A percentile compares a stretch with the other conserved stretches of the same genome.
phyloP scores from a whole-genome alignment of 2,797 vertebrate genomes.

The Rallus crepitans region DNA sequence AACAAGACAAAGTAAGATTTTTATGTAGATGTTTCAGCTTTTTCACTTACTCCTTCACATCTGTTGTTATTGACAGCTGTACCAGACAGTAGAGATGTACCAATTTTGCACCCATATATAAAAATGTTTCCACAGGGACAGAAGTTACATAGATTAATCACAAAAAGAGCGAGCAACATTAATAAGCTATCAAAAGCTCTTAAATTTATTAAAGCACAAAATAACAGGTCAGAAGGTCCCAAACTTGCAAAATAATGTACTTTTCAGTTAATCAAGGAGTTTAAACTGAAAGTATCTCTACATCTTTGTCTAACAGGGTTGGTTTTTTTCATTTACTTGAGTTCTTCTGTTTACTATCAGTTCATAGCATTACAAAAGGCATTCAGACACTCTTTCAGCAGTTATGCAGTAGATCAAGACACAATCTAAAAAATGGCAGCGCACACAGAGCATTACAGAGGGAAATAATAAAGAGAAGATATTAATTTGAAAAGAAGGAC shows the following conservation, averaged over 20 bases:
- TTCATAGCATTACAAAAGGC: background rate
- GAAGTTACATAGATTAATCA: background rate
- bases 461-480: background rate
- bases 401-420: background rate
- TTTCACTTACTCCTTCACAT: background rate
- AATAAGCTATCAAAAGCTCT: background rate
- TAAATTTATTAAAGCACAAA: background rate
- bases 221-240: background rate
- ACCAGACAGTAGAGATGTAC: background rate
- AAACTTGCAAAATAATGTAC: background rate
- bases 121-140: background rate
- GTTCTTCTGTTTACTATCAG: background rate
- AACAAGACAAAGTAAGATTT: background rate
- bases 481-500: background rate
- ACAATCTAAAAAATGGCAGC: background rate
- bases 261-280: background rate
- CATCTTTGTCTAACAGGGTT: background rate
- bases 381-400: background rate
- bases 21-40: background rate
- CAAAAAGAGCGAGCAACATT: background rate
- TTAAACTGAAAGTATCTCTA: background rate
- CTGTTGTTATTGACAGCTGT: background rate
- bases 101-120: background rate
- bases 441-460: background rate
- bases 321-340: background rate